phyloP scores from a whole-genome alignment of 92 coral and sea anemone genomes.

The Umimayanthus kanabou region DNA sequence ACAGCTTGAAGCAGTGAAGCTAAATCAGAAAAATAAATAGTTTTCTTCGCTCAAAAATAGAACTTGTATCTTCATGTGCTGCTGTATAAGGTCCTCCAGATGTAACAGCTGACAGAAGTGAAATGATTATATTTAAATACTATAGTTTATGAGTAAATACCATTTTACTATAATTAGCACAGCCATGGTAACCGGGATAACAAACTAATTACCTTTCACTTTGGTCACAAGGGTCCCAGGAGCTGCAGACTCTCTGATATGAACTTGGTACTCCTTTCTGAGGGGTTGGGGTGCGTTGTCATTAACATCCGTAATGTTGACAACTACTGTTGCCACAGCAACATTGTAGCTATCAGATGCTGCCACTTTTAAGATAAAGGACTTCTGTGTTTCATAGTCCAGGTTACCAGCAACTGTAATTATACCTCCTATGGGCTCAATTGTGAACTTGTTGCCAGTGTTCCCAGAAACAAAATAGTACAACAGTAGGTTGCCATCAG shows the following conservation, averaged over 20 bases:
- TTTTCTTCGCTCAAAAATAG: too few relatives aligned
- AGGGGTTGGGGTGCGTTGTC: constrained; percentile 90
- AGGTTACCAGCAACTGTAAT: constrained; percentile 66
- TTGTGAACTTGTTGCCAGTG: constrained; percentile 70
- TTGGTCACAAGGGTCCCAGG: constrained; percentile 71
- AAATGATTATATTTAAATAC: too few relatives aligned
- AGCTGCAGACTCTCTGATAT: constrained; percentile 69
- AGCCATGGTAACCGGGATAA: not conserved
- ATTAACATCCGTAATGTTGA: constrained; percentile 73
- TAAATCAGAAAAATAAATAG: too few relatives aligned
- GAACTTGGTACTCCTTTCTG: constrained; percentile 79
- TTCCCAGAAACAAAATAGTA: constrained; percentile 80
- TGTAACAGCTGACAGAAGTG: too few relatives aligned
- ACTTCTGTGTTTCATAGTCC: constrained; percentile 68
- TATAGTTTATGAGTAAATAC: too few relatives aligned
- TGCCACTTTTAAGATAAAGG: constrained; percentile 57
- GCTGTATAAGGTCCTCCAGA: too few relatives aligned
- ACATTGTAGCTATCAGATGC: constrained; percentile 81
- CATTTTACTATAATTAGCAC: too few relatives aligned
- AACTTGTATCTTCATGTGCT: too few relatives aligned
- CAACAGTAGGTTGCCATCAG: constrained; percentile 53
- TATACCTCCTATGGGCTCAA: constrained; percentile 52
- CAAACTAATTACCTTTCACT: constrained; percentile 72
- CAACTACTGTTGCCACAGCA: constrained; percentile 58
- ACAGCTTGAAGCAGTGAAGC: too few relatives aligned